Percentiles rank a stretch among this genome's conserved stretches.
Conservation (phyloP, 2,797 vertebrate species). For the Lophotriccus pileatus region DNA sequence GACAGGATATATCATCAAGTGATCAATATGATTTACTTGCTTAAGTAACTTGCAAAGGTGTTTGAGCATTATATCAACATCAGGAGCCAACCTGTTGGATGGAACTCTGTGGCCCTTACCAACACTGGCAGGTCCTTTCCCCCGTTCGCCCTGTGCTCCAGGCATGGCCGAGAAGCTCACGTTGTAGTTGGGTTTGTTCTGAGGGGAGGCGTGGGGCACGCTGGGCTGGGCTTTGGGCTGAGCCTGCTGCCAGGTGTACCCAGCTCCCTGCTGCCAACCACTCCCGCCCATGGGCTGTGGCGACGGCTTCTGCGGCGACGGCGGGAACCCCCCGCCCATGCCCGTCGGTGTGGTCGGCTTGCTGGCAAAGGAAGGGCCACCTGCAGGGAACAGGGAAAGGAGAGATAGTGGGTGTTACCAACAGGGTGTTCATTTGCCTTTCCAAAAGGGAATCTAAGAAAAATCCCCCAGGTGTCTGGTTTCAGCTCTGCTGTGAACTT, state of each 20-base stretch:
- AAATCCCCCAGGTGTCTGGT: not conserved
- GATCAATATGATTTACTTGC: accelerated
- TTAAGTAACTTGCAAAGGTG: not conserved
- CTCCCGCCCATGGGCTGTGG: conserved; percentile 84
- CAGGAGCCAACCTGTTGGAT: accelerated
- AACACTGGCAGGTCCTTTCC: conserved; percentile 76
- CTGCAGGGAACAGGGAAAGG: conserved; percentile 13
- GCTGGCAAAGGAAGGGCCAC: conserved; percentile 91
- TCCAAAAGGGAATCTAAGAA: not conserved
- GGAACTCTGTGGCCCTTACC: conserved; percentile 71
- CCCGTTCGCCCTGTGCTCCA: conserved; percentile 78
- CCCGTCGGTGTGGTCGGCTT: conserved; percentile 96
- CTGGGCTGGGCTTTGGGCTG: conserved; percentile 78
- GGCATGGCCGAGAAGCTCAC: conserved; percentile 88
- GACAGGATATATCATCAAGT: no score
- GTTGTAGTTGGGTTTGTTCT: conserved; percentile 96
- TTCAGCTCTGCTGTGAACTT: not conserved
- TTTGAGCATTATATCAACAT: not conserved
- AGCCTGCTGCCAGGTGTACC: conserved; percentile 81
- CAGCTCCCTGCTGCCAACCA: conserved; percentile 82
- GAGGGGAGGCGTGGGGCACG: conserved; percentile 88
- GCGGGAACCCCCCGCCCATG: conserved; percentile 86
- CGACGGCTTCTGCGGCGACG: conserved; percentile 90
- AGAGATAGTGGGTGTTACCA: accelerated
- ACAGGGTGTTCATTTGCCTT: not conserved